Percentiles rank a stretch among this genome's conserved stretches.
These are phyloP conservation scores for Synanceia verrucosa DNA, from an alignment of 2,797 vertebrate species.

Conservation along the genomic window DNA sequence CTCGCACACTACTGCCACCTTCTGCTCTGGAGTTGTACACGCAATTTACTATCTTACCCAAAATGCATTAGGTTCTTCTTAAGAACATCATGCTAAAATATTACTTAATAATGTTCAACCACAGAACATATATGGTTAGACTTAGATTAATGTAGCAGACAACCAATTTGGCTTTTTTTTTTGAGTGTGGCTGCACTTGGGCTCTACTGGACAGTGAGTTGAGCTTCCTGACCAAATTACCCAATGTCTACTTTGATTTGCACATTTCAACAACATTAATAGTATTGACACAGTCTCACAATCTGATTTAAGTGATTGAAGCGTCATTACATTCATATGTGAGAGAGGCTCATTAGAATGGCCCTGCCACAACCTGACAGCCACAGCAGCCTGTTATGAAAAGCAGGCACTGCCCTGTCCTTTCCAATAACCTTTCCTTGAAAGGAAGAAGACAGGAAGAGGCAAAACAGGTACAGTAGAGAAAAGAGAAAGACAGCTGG, in stretches of 20 bases:
- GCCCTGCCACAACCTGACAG: constrained; percentile 69
- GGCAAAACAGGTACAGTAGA: constrained; percentile 60
- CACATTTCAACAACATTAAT: constrained; percentile 64
- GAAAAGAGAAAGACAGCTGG: constrained; percentile 64
- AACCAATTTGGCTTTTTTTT: too few species aligned
- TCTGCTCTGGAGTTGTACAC: too few species aligned
- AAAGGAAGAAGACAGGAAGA: constrained; percentile 57
- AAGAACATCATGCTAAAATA: too few species aligned
- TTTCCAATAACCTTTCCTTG: constrained; percentile 82
- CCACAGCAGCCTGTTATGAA: constrained; percentile 73
- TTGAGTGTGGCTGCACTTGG: not conserved
- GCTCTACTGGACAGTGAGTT: not conserved
- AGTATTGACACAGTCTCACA: constrained; percentile 65
- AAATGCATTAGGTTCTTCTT: too few species aligned
- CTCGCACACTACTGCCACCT: too few species aligned
- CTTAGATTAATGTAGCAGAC: too few species aligned
- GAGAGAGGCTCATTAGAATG: constrained; percentile 77
- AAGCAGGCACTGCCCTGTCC: constrained; percentile 77
- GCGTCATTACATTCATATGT: constrained; percentile 53
- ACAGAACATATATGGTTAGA: too few species aligned
- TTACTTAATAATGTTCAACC: too few species aligned
- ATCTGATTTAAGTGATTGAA: constrained; percentile 66
- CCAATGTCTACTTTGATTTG: constrained; percentile 44
- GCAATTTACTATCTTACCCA: too few species aligned
- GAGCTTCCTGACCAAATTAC: constrained; percentile 46